Base-by-base conservation (phyloP, 2,888 invertebrate genomes). In the Hydraecia micacea region DNA sequence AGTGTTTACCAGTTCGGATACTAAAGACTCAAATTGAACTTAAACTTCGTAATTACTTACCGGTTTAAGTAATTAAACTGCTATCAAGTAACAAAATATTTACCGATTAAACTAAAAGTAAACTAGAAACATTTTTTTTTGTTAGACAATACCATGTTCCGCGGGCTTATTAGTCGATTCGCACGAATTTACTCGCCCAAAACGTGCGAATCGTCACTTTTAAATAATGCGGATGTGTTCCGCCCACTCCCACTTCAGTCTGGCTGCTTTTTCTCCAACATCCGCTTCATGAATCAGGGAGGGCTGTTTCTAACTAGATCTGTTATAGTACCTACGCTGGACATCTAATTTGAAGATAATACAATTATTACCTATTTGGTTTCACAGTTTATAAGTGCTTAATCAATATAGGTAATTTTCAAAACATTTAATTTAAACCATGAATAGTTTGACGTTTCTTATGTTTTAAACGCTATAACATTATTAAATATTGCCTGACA, bases 21-120 rank as follows among this genome's bases (percentile, higher is more conserved):
- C 52, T 63, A 71, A 82, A 84, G n/a, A 13, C 49, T 42, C 18
- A 60, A 76, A 60, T 71, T 68, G n/a, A 39, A 60, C 55, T 39
- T 39, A 18, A 81, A 69, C 28, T 83, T 65, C 15, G 4, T 65
- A 18, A 49, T 75, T 49, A 58, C 55, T 42, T 32, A 4, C 36
- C 3, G 3, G 1, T 60, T 28, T 39, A 65, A n/a, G 9, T 58
- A 80, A 71, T 52, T 13, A 21, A 68, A 49, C 42, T 39, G 21
- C 3, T 58, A 36, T 42, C 9, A 21, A n/a, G 0, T 69, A 5
- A 5, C 15, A 55, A 15, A 75, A 49, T 36, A 49, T 49, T 62
- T 25, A 28, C 7, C 8, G 18, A 25, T 13, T 25, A 8, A 52
- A 68, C 21, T 49, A 15, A 32, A 32, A 18, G 3, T 15, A 25